A percentile compares a stretch with the other conserved stretches of the same genome.
Evolutionary conservation across 2,113 vertebrate genomes (phyloP).

Genomic region (Phylloscopus trochilus): DNA sequence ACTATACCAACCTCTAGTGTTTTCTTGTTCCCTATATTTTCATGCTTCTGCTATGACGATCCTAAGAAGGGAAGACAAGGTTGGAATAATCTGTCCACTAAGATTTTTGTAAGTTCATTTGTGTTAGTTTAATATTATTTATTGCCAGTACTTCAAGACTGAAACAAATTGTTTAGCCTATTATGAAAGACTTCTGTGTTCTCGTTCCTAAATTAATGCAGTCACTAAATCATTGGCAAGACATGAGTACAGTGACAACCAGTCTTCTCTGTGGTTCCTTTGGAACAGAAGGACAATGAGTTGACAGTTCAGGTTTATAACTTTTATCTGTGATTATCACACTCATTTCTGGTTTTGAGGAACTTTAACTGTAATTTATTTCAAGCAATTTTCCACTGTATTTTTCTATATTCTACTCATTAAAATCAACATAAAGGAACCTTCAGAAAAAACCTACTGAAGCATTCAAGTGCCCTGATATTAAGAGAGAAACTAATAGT

Average conservation of each 20-base stretch:
- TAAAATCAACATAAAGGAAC: neutral
- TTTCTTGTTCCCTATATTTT: neutral
- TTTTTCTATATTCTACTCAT: conserved; percentile 28
- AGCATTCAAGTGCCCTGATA: neutral
- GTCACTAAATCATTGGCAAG: neutral
- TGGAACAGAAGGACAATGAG: neutral
- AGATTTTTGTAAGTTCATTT: neutral
- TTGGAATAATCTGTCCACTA: neutral
- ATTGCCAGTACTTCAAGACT: neutral
- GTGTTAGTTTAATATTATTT: neutral
- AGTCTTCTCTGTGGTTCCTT: neutral
- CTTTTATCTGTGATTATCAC: neutral
- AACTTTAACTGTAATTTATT: neutral
- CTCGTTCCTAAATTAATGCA: neutral
- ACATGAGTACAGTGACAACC: neutral
- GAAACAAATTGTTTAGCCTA: neutral
- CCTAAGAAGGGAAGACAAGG: neutral
- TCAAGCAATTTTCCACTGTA: neutral
- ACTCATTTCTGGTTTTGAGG: neutral
- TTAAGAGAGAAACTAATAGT: neutral
- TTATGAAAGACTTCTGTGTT: neutral
- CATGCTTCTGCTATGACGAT: neutral
- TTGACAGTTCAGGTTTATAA: neutral
- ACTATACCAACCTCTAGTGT: neutral
- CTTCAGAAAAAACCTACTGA: neutral